Evolutionary conservation across 2,797 vertebrate species (phyloP), one percentile per base, ranked within the genome.

Genomic region (Muraenolepis orangiensis): DNA sequence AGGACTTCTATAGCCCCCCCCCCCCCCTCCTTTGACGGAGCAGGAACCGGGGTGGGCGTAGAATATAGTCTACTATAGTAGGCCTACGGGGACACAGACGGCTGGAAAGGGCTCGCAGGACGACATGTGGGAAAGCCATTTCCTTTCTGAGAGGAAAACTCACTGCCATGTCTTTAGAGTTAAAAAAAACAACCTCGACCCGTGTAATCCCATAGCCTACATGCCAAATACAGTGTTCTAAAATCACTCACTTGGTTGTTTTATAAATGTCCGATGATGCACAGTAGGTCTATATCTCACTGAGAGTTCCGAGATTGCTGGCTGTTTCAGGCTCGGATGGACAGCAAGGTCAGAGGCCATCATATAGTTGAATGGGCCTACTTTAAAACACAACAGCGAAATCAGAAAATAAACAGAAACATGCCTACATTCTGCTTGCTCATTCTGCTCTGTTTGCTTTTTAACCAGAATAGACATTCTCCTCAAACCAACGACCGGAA

Each of bases 61-160:
- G 23, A 26, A 12, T 64, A 64, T n/a, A 26, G n/a, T 10, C n/a
- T n/a, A 14, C 57, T 26, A 26, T 23, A 26, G 23, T n/a, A 51
- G 42, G 16, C 6, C 18, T 51, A n/a, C 42, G 4, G 16, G n/a
- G n/a, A n/a, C n/a, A 46, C 46, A 57, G 46, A 23, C 18, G 38
- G 38, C 38, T 40, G 38, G 5, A 40, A 57, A 57, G 46, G 18
- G 4, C 20, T 14, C 46, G 51, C 57, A 64, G 57, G 23, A 13
- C n/a, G 57, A 6, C 91, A 93, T 83, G 75, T 92, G 91, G 83
- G 76, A 84, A 91, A 91, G 46, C 3, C 70, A 93, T 93, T 92
- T 91, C 85, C 88, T 86, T 75, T 74, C 70, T 78, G 80, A 40
- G 86, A 79, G 75, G 78, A 84, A 79, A 77, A 57, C 51, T 57